Conservation (phyloP, 2,888 invertebrate genomes). For the Dinocampus coccinellae region DNA sequence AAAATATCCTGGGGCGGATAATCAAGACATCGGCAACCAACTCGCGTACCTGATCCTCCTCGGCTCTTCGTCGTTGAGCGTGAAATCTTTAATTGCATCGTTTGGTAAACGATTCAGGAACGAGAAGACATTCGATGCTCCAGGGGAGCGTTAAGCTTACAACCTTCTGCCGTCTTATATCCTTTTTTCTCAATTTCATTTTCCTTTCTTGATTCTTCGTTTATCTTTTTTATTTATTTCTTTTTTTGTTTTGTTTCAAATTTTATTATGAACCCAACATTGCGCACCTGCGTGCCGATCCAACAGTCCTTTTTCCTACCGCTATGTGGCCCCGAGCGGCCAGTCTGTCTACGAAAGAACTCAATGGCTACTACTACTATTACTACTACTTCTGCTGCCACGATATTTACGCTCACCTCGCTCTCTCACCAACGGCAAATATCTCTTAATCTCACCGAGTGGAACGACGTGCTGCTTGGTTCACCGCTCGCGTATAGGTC, state of each 20-base stretch:
- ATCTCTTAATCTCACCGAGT: slow-evolving; percentile 13
- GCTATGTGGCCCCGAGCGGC: not conserved
- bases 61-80: slow-evolving; percentile 10
- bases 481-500: slow-evolving; percentile 7
- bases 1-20: slow-evolving; percentile 25
- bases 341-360: slow-evolving; percentile 7
- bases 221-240: not conserved
- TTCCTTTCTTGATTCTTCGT: not conserved
- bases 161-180: not conserved
- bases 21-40: slow-evolving; percentile 26
- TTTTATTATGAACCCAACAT: not conserved
- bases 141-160: slow-evolving; percentile 5
- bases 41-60: slow-evolving; percentile 8
- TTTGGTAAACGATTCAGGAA: slow-evolving; percentile 27
- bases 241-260: not conserved
- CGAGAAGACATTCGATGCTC: slow-evolving; percentile 22
- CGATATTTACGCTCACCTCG: not conserved
- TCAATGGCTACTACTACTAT: not conserved
- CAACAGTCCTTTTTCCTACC: not conserved
- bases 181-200: not conserved
- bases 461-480: slow-evolving; percentile 12
- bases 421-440: slow-evolving; percentile 2
- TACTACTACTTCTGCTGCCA: too few species aligned
- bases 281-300: slow-evolving; percentile 3
- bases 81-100: slow-evolving; percentile 37